A percentile compares a stretch with the other conserved stretches of the same genome.
phyloP scores from a whole-genome alignment of 64 coral and sea anemone genomes.

The Astreopora myriophthalma region DNA sequence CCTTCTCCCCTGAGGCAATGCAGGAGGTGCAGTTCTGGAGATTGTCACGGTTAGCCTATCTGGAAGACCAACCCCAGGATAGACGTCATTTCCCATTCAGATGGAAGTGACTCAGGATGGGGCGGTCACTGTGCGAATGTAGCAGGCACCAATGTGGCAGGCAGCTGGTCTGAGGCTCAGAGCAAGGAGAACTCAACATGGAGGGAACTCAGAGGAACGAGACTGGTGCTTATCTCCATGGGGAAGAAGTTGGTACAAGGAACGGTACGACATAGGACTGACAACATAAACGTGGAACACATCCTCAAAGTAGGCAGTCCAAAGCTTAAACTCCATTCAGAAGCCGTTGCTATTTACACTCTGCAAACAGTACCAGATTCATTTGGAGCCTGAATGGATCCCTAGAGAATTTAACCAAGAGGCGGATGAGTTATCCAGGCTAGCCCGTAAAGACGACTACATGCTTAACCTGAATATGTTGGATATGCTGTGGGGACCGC shows the following conservation, averaged over 20 bases:
- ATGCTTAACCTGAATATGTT: not conserved
- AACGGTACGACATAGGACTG: not conserved
- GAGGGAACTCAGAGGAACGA: conserved; percentile 13
- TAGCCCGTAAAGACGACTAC: not conserved
- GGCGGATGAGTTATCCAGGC: not conserved
- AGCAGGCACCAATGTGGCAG: not conserved
- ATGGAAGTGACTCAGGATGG: conserved; percentile 21
- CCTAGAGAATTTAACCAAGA: not conserved
- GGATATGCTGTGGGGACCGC: conserved; percentile 2
- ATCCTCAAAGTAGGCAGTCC: not conserved
- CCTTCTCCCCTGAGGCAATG: not conserved
- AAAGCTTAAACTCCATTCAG: not conserved
- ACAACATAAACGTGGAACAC: not conserved
- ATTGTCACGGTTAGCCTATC: conserved; percentile 24
- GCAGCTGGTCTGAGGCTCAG: not conserved
- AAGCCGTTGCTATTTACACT: not conserved
- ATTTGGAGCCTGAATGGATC: not conserved
- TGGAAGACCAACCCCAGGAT: not conserved
- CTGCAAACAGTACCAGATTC: not conserved
- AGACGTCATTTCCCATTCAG: conserved; percentile 7
- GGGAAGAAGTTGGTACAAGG: not conserved
- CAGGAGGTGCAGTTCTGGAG: conserved; percentile 25
- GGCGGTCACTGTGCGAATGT: not conserved
- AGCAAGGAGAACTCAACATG: not conserved
- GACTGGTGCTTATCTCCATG: not conserved